Evolutionary conservation across 2,888 invertebrate genomes (phyloP).

Genomic region (Anarsia innoxiella): DNA sequence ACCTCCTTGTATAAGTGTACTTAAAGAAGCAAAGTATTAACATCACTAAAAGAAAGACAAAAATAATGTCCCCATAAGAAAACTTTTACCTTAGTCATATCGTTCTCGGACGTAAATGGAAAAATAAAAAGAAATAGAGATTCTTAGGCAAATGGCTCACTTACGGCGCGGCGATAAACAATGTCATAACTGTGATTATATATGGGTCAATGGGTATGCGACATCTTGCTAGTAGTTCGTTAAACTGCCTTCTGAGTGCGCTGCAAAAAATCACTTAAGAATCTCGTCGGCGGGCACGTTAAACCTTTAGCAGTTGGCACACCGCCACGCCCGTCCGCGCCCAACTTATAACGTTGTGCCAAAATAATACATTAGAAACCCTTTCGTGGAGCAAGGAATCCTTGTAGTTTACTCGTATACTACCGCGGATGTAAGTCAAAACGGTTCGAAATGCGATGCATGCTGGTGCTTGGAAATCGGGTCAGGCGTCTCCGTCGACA

Average conservation of each 20-base stretch:
- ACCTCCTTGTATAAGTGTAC: background rate
- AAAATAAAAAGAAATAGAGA: constrained; percentile 30
- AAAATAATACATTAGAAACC: constrained; percentile 69
- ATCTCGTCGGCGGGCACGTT: constrained; percentile 54
- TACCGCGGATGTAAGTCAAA: constrained; percentile 39
- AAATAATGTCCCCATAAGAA: constrained; percentile 11
- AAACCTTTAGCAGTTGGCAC: constrained; percentile 64
- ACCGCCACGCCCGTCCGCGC: constrained; percentile 44
- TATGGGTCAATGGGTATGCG: constrained; percentile 57
- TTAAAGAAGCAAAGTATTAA: constrained; percentile 1
- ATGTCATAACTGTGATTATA: constrained; percentile 54
- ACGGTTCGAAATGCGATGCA: constrained; percentile 36
- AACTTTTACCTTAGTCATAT: constrained; percentile 26
- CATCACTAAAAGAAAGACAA: constrained; percentile 18
- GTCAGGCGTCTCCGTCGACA: constrained; percentile 45
- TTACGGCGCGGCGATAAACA: constrained; percentile 44
- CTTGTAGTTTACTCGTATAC: constrained; percentile 30
- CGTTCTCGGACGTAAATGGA: constrained; percentile 23
- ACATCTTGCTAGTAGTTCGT: constrained; percentile 65
- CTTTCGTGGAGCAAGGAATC: constrained; percentile 51
- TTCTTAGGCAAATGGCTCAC: constrained; percentile 39
- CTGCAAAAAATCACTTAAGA: constrained; percentile 67
- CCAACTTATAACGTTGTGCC: constrained; percentile 52
- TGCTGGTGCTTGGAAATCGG: constrained; percentile 46
- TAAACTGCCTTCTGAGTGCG: constrained; percentile 50